A percentile compares a stretch with the other conserved stretches of the same genome.
These are phyloP conservation scores for Papilio xuthus DNA, from an alignment of 1,140 invertebrate species.

Conservation along the genomic window DNA sequence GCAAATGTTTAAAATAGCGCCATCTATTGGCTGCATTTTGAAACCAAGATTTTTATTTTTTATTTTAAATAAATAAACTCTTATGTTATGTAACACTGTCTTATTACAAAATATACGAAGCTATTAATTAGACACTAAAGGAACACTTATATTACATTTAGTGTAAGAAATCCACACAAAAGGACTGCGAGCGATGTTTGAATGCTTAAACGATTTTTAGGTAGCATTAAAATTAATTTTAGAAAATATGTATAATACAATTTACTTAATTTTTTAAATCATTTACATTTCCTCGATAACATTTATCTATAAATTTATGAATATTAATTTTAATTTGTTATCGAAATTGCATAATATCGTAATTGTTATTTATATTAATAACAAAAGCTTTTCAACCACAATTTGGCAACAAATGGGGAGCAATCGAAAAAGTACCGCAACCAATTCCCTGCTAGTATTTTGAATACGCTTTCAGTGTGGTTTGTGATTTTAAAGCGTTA, in stretches of 20 bases:
- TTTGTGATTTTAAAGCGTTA: not conserved
- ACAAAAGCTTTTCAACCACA: conserved; percentile 10
- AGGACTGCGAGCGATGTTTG: too few relatives aligned
- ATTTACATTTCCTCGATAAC: not conserved
- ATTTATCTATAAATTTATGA: not conserved
- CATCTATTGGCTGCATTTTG: too few relatives aligned
- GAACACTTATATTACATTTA: not conserved
- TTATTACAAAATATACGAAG: too few relatives aligned
- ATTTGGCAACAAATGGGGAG: not conserved
- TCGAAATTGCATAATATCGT: not conserved
- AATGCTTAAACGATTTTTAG: not conserved
- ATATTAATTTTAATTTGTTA: not conserved
- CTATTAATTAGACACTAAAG: not conserved
- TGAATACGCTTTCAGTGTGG: conserved; percentile 1
- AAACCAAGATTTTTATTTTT: too few relatives aligned
- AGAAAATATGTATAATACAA: not conserved
- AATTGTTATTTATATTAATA: not conserved
- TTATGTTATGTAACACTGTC: too few relatives aligned
- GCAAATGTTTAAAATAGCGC: too few relatives aligned
- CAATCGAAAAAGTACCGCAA: conserved; percentile 12
- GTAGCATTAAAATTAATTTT: not conserved
- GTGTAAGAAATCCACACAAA: not conserved
- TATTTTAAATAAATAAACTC: too few relatives aligned
- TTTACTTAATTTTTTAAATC: not conserved
- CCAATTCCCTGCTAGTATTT: conserved; percentile 14